Percentiles rank a stretch among this genome's conserved stretches.
Evolutionary conservation across 2,888 invertebrate species (phyloP).

Genomic region (Lithophane socia): DNA sequence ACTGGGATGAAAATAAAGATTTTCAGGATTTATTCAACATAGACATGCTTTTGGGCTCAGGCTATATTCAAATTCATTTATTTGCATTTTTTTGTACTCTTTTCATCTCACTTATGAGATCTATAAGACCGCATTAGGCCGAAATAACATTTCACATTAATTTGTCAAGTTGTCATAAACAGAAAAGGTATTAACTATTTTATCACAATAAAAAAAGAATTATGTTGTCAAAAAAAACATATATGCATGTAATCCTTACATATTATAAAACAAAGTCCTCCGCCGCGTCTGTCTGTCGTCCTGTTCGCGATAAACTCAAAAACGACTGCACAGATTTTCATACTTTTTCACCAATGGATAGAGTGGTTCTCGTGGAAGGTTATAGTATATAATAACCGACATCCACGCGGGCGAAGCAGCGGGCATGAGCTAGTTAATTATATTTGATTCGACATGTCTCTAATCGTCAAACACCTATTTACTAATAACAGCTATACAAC

Average conservation of each 20-base stretch:
- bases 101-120: not conserved
- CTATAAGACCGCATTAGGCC: conserved; percentile 20
- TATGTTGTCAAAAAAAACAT: not conserved
- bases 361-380: too few species aligned
- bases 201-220: not conserved
- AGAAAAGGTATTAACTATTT: not conserved
- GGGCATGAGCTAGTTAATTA: too few species aligned
- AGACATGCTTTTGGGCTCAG: not conserved
- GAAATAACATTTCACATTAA: not conserved
- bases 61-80: not conserved
- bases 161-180: not conserved
- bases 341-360: too few species aligned
- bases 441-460: conserved; percentile 44
- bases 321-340: too few species aligned
- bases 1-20: not conserved
- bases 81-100: not conserved
- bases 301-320: too few species aligned
- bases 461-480: conserved; percentile 52
- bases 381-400: too few species aligned
- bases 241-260: too few species aligned
- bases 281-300: too few species aligned
- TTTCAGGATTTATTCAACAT: not conserved
- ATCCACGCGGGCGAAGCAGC: too few species aligned
- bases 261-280: too few species aligned
- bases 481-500: conserved; percentile 52